phyloP scores from a whole-genome alignment of 2,113 vertebrate species.

The Notothenia coriiceps region DNA sequence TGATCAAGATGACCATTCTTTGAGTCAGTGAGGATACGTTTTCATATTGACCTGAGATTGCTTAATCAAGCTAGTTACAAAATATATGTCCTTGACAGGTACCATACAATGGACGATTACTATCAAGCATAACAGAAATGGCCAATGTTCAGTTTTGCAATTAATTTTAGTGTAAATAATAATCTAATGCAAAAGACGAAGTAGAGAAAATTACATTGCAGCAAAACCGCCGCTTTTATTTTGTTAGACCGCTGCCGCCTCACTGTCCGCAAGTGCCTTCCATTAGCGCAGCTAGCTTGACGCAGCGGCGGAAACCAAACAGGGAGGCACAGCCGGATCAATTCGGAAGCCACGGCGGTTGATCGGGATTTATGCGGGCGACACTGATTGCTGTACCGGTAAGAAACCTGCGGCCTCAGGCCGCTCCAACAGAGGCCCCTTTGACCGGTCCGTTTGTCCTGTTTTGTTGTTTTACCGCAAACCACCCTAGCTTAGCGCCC shows the following conservation, averaged over 20 bases:
- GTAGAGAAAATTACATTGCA: neutral
- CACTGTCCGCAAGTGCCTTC: slow-evolving; percentile 36
- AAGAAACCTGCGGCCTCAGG: slow-evolving; percentile 43
- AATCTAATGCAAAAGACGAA: neutral
- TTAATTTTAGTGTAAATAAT: neutral
- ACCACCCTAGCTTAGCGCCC: slow-evolving; percentile 30
- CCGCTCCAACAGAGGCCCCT: neutral
- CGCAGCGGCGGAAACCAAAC: slow-evolving; percentile 37
- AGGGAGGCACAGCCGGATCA: slow-evolving; percentile 72
- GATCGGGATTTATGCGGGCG: slow-evolving; percentile 72
- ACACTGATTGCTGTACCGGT: slow-evolving; percentile 63
- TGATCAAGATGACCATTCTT: too few relatives aligned
- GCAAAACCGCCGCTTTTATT: slow-evolving; percentile 19
- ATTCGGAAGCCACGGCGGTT: slow-evolving; percentile 61
- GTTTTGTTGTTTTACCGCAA: slow-evolving; percentile 1
- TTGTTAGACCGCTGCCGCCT: slow-evolving; percentile 9
- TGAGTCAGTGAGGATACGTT: too few relatives aligned
- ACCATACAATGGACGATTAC: too few relatives aligned
- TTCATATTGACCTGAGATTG: too few relatives aligned
- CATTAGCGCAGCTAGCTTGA: slow-evolving; percentile 54
- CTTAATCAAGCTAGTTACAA: too few relatives aligned
- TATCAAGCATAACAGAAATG: neutral
- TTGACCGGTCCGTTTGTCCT: neutral
- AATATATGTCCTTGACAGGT: neutral
- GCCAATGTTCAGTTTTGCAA: too few relatives aligned